Evolutionary conservation across 2,113 vertebrate genomes (phyloP), one percentile per base, ranked within the genome.

Genomic region (Athene noctua): DNA sequence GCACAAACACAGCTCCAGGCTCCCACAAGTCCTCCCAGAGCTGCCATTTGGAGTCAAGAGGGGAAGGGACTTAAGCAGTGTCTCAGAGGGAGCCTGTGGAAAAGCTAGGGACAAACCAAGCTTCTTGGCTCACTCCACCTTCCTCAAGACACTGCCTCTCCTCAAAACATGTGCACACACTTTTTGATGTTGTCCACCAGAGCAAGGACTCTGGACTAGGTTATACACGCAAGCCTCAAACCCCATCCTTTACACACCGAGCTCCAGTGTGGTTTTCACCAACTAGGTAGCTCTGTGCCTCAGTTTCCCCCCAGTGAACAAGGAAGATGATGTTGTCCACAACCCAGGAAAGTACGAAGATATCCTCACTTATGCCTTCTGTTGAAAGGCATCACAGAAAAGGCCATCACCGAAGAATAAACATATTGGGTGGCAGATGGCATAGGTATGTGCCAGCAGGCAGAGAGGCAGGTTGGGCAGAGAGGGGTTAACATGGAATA

Each of bases 371-470:
- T 62, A 59, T 14, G 67, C 71, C 44, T 74, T 36, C 36, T 47
- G 59, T 23, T 63, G 61, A 63, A 84, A 93, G 34, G 57, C 61
- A 67, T 22, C 73, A 67, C 72, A 88, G 65, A 92, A 96, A 93
- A 90, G 42, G 46, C 71, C 49, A 58, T 30, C 0, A 0, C 54
- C 5, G 8, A 74, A 86, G 54, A 73, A 65, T 23, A 73, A 54
- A 44, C 71, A 51, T 72, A 83, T 40, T 84, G 86, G 15, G 52
- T 36, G 44, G 71, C 86, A 95, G 79, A 90, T 17, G 47, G 88
- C 80, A 78, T 38, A 74, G 38, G 29, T 3, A 0, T 3, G 26
- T 25, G 32, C 62, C 93, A 93, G 25, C 78, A 88, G 66, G 57
- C 22, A 17, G 80, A 84, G 44, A 42, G 67, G n/a, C 54, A 68